These are phyloP conservation scores for Chinchilla lanigera DNA, from an alignment of 2,113 vertebrate species.

Conservation along the genomic window DNA sequence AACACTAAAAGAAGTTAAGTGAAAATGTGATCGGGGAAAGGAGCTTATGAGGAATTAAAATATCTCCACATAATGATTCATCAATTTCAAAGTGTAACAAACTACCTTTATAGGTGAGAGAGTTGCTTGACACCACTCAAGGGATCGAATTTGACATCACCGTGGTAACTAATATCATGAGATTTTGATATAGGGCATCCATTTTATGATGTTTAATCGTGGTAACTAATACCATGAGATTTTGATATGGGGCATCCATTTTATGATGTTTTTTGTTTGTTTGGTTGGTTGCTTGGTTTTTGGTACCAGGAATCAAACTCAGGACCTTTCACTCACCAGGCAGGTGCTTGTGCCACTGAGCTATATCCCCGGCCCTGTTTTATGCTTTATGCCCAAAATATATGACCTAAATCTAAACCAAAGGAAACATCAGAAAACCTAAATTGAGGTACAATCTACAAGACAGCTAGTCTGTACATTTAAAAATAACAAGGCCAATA, in stretches of 20 bases:
- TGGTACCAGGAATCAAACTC: too few relatives aligned
- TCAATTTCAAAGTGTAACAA: not conserved
- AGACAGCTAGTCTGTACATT: not conserved
- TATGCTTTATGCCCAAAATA: not conserved
- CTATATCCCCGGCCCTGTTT: too few relatives aligned
- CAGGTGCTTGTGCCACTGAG: too few relatives aligned
- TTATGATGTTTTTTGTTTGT: not conserved
- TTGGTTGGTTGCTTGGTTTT: too few relatives aligned
- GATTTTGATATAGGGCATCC: not conserved
- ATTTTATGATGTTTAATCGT: not conserved
- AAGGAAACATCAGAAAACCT: not conserved
- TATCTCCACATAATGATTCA: not conserved
- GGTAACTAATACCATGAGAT: not conserved
- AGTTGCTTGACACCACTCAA: not conserved
- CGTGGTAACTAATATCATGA: not conserved
- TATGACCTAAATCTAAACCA: not conserved
- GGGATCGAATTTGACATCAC: not conserved
- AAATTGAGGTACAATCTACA: not conserved
- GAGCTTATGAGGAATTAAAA: not conserved
- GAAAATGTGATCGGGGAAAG: slow-evolving; percentile 23
- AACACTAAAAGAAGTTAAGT: not conserved
- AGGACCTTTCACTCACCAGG: too few relatives aligned
- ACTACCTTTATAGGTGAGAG: not conserved
- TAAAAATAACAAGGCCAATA: not conserved
- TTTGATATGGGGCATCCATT: not conserved